Evolutionary conservation across 2,888 invertebrate species (phyloP), one percentile per base, ranked within the genome.

Genomic region (Drosophila hamatofila): DNA sequence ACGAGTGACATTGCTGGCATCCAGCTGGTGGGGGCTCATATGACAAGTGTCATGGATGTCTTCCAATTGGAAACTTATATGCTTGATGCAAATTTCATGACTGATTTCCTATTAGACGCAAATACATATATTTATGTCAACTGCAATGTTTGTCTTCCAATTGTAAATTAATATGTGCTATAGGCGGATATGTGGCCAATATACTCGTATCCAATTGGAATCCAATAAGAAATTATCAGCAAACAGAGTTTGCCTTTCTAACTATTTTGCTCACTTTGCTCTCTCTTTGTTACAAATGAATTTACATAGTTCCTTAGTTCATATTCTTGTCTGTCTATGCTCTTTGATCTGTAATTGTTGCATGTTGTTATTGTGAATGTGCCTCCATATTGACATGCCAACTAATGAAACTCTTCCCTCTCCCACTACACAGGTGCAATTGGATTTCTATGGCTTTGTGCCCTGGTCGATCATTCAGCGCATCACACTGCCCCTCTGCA

Each of bases 381-480:
- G 0, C 3, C 1, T 11, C 5, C 18, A 23, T 2, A 4, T 25
- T 46, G 1, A 48, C 18, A 25, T 25, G 27, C 18, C 16, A 16
- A 9, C 27, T 55, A 55, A 27, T 16, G 14, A 12, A 9, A 37
- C 14, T 35, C 5, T 16, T n/a, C n/a, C 5, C 16, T 14, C 30
- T 21, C 8, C 11, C 18, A 27, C 16, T 11, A 57, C 23, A 75
- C 91, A 95, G 94, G 95, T 96, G 77, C 97, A 97, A 94, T 94
- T 97, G 89, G 96, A 97, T 88, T 98, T 98, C 94, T 98, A 98
- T 92, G 98, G 98, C 63, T 97, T 96, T 92, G 95, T 97, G 75
- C 96, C 98, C 76, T 98, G 98, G 98, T 96, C 97, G 60, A 95
- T 98, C 81, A 96, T 98, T 54, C 97, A 98, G 93, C 96, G 98